Conservation (phyloP, 1,140 invertebrate genomes). For the Bombus terrestris region DNA sequence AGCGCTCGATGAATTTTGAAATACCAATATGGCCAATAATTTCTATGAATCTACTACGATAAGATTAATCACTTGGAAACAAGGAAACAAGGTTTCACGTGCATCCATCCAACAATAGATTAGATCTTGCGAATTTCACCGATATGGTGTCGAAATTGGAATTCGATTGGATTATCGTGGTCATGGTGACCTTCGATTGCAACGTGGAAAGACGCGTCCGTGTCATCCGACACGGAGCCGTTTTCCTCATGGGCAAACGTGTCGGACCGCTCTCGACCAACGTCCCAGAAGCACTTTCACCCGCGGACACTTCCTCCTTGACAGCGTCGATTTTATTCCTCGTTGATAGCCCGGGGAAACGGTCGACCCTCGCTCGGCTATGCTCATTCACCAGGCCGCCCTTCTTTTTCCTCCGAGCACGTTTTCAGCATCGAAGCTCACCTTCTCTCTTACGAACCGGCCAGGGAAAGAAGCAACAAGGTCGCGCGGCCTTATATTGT, state of each 20-base stretch:
- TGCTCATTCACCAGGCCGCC: constrained; percentile 52
- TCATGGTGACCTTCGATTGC: constrained; percentile 56
- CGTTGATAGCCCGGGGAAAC: constrained; percentile 58
- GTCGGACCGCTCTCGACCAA: constrained; percentile 39
- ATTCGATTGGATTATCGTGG: neutral
- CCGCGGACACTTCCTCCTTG: constrained; percentile 69
- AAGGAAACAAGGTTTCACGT: neutral
- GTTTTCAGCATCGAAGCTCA: constrained; percentile 6
- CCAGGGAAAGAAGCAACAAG: constrained; percentile 12
- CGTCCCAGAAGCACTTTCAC: constrained; percentile 73
- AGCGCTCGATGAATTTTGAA: too few species aligned
- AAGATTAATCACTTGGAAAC: neutral
- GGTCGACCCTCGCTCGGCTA: constrained; percentile 49
- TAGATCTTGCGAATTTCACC: neutral
- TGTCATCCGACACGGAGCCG: constrained; percentile 44
- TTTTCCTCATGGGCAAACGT: constrained; percentile 30
- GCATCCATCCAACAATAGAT: neutral
- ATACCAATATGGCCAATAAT: too few species aligned
- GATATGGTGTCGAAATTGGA: neutral
- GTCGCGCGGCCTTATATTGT: neutral
- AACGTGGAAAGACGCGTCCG: constrained; percentile 57
- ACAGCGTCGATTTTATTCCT: constrained; percentile 58
- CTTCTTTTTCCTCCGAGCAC: constrained; percentile 10
- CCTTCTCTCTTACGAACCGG: neutral
- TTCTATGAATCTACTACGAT: neutral